Percentiles rank a stretch among this genome's conserved stretches.
Conservation (phyloP, 64 coral and sea anemone species). For the Pachyseris speciosa region DNA sequence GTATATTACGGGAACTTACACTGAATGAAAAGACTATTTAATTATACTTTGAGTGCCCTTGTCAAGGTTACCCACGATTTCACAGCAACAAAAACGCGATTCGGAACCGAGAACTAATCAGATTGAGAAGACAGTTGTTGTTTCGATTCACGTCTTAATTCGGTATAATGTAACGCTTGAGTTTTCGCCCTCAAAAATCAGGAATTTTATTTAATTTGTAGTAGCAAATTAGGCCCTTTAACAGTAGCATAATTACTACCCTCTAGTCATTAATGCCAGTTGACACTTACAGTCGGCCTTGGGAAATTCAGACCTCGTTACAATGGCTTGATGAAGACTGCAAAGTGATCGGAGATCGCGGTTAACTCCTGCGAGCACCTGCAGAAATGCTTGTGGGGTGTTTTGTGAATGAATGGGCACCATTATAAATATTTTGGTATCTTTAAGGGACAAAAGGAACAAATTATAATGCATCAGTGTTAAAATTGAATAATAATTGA, state of each 20-base stretch:
- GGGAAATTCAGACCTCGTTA: too few species aligned
- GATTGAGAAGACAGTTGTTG: too few species aligned
- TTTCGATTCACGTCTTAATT: too few species aligned
- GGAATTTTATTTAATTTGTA: not conserved
- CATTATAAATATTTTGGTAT: too few species aligned
- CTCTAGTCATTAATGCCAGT: not conserved
- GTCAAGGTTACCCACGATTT: not conserved
- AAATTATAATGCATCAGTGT: too few species aligned
- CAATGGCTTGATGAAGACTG: too few species aligned
- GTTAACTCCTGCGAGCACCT: too few species aligned
- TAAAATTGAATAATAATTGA: too few species aligned
- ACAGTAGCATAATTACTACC: not conserved
- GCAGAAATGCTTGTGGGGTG: too few species aligned
- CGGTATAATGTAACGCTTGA: not conserved
- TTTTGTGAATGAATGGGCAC: too few species aligned
- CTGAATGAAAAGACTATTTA: not conserved
- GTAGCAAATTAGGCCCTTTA: conserved; percentile 2
- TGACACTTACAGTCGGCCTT: not conserved
- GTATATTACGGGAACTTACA: not conserved
- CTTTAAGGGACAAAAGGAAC: too few species aligned
- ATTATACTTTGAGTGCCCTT: not conserved
- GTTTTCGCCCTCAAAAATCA: not conserved
- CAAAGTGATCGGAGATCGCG: too few species aligned
- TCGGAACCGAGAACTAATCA: not conserved
- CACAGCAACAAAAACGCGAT: not conserved